A percentile compares a stretch with the other conserved stretches of the same genome.
These are phyloP conservation scores for Nymphalis c-album DNA, from an alignment of 2,888 invertebrate genomes.

Conservation along the genomic window DNA sequence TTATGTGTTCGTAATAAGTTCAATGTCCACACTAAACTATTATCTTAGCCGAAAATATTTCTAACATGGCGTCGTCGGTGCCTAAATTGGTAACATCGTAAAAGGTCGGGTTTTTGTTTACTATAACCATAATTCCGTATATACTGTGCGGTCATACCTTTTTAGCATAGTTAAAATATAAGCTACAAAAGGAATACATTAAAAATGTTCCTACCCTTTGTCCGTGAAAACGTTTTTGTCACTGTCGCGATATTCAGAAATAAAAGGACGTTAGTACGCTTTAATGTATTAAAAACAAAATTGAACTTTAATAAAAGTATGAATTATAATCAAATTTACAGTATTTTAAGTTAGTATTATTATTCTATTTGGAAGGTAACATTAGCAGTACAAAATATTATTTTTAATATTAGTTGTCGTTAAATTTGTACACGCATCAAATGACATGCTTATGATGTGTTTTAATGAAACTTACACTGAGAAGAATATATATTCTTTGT, in stretches of 20 bases:
- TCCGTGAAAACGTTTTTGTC: neutral
- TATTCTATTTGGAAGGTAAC: too few species aligned
- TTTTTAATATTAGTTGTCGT: too few species aligned
- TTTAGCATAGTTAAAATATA: conserved; percentile 1
- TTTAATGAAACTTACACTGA: too few species aligned
- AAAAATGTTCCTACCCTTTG: neutral
- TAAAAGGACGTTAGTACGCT: neutral
- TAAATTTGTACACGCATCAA: too few species aligned
- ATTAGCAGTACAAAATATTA: too few species aligned
- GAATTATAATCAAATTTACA: too few species aligned
- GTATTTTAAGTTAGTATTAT: too few species aligned
- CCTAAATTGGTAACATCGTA: conserved; percentile 17
- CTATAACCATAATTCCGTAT: conserved; percentile 16
- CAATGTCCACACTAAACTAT: conserved; percentile 13
- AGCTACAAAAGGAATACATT: conserved; percentile 1
- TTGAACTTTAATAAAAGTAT: neutral
- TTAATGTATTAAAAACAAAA: neutral
- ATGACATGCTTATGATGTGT: too few species aligned
- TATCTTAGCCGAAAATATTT: conserved; percentile 17
- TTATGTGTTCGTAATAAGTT: neutral
- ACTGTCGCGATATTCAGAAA: neutral
- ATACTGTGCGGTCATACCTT: conserved; percentile 12
- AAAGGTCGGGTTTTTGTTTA: conserved; percentile 29
- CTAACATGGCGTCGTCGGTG: conserved; percentile 19
- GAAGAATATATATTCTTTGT: too few species aligned